Evolutionary conservation across 2,797 vertebrate genomes (phyloP).

Genomic region (Acropternis orthonyx): DNA sequence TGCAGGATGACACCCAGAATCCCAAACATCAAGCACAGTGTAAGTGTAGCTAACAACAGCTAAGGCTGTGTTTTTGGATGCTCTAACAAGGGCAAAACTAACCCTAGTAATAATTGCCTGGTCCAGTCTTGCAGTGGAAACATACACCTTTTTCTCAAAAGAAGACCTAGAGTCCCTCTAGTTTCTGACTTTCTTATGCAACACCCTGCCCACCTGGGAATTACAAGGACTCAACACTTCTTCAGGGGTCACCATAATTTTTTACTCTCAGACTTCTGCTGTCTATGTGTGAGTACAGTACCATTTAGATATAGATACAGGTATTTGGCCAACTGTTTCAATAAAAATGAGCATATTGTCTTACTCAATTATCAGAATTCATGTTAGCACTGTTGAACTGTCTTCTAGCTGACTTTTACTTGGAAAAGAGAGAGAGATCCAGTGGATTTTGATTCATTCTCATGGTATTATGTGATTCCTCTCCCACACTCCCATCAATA

Average conservation of each 20-base stretch:
- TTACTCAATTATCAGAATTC: neutral
- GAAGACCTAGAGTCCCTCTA: neutral
- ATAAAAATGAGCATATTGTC: neutral
- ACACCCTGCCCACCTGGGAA: neutral
- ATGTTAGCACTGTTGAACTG: neutral
- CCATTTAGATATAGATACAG: neutral
- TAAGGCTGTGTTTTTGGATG: neutral
- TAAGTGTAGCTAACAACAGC: neutral
- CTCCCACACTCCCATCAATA: neutral
- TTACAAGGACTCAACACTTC: neutral
- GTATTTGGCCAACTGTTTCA: neutral
- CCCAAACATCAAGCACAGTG: accelerated
- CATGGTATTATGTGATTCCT: neutral
- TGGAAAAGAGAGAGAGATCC: neutral
- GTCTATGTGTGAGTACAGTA: neutral
- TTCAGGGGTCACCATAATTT: neutral
- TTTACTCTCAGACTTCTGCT: neutral
- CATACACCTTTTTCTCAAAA: neutral
- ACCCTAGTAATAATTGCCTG: neutral
- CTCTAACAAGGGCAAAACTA: neutral
- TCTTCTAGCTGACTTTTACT: neutral
- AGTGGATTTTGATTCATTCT: neutral
- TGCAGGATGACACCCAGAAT: neutral
- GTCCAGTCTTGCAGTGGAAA: neutral
- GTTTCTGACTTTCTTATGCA: neutral